Base-by-base conservation (phyloP, 2,113 vertebrate species). In the Theristicus caerulescens region DNA sequence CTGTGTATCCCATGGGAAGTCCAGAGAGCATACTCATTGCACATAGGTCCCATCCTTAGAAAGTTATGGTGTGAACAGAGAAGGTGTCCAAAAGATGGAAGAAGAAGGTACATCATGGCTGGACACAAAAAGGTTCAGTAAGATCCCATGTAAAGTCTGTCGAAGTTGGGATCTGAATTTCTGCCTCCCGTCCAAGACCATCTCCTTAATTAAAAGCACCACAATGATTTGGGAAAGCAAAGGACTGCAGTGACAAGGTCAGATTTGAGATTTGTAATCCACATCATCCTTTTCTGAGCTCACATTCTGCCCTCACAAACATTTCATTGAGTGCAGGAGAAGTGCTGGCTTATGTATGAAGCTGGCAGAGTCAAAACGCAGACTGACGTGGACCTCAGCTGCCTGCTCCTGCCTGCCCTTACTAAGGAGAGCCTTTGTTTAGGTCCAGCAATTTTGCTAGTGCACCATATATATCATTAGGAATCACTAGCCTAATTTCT, bases 401-500 rank as follows among this genome's bases (percentile, higher is more conserved):
- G 46, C 47, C 52, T 6, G 1, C 36, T 83, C 19, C 62, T 65
- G 44, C 67, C 77, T 25, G 42, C 32, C 18, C 57, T 86, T 31
- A 25, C 29, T 16, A 22, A 44, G 32, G 7, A 49, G n/a, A 64
- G 25, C 13, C 31, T 73, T 34, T 34, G 6, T 25, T 86, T 86
- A 49, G 47, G 38, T 44, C 59, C 59, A 79, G n/a, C 32, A 44
- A 1, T 91, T 71, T 64, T 61, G 69, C 72, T 71, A 0, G 0
- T 62, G 34, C 34, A 21, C n/a, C n/a, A 1, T 52, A 20, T 26
- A 36, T 25, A 16, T 49, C 86, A 4, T 32, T 29, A 49, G 49
- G 19, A 89, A 72, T 70, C 84, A 9, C 57, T 9, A 76, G 16
- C 31, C 52, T 72, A 69, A 93, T 91, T 93, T 40, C 90, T 88